Evolutionary conservation across 2,797 vertebrate genomes (phyloP), one percentile per base, ranked within the genome.

Genomic region (Dallia pectoralis): DNA sequence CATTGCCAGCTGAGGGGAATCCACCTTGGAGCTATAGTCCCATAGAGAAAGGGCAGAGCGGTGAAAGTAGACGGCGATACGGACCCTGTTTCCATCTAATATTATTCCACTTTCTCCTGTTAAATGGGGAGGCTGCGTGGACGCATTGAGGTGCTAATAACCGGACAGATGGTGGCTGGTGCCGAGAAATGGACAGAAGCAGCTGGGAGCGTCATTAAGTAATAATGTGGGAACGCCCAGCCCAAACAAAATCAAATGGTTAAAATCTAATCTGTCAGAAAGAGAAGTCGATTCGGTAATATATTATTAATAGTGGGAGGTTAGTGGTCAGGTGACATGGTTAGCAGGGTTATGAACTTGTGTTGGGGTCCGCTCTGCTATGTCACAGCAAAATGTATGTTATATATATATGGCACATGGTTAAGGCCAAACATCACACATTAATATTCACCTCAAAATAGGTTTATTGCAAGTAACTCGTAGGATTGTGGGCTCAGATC

Each of bases 181-280:
- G 90, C 90, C 90, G 91, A 91, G 93, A 95, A 94, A 93, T 93
- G 90, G 94, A 94, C 93, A 93, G 93, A 89, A 94, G 94, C 94
- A 93, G 95, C 94, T 94, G 94, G 90, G 93, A 93, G 92, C 87
- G 90, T 92, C 88, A 95, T 93, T 91, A 91, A 94, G 93, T 94
- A 95, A 95, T 96, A 94, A 95, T 94, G 95, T 88, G 87, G 93
- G 92, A 94, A 96, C 95, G 94, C 95, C 94, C 94, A 91, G 91
- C 89, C 93, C 93, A 94, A 95, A 92, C 89, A 86, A 91, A 93
- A 94, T 93, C 89, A 93, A 92, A 93, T 92, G 89, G 89, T 89
- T 90, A 89, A 92, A 91, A 82, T 88, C 89, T 87, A 92, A 91
- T 90, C 88, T 89, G 92, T 91, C 86, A 91, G 93, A 87, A 89